Percentiles rank a stretch among this genome's conserved stretches.
Evolutionary conservation across 1,140 invertebrate genomes (phyloP).

Genomic region (Heliconius hewitsoni): DNA sequence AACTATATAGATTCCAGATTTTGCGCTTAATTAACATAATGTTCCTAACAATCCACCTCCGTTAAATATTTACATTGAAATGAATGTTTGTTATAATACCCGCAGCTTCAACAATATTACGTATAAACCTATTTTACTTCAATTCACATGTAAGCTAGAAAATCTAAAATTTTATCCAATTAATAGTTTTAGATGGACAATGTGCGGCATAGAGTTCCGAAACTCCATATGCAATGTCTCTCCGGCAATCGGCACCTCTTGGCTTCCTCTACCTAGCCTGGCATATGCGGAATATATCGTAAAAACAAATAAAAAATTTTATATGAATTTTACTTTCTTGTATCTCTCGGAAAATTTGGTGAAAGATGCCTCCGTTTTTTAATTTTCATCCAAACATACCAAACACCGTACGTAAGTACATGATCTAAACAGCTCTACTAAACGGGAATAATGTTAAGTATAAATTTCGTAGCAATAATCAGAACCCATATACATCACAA

Average conservation of each 20-base stretch:
- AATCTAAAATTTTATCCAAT: neutral
- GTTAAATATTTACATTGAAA: conserved; percentile 8
- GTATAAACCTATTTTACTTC: neutral
- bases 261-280: neutral
- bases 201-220: neutral
- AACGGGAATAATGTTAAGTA: too few species aligned
- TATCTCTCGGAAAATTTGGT: too few species aligned
- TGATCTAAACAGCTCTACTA: too few species aligned
- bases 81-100: conserved; percentile 5
- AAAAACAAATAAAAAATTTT: neutral
- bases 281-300: neutral
- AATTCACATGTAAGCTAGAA: neutral
- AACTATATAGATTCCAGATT: neutral
- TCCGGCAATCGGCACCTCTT: neutral
- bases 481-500: too few species aligned
- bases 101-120: neutral
- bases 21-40: neutral
- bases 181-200: too few species aligned
- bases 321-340: too few species aligned
- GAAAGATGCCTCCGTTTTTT: too few species aligned
- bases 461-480: too few species aligned
- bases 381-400: too few species aligned
- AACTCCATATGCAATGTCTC: neutral
- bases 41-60: neutral
- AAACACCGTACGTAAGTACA: too few species aligned